phyloP scores from a whole-genome alignment of 92 coral and sea anemone species.

The Meandrina meandrites region DNA sequence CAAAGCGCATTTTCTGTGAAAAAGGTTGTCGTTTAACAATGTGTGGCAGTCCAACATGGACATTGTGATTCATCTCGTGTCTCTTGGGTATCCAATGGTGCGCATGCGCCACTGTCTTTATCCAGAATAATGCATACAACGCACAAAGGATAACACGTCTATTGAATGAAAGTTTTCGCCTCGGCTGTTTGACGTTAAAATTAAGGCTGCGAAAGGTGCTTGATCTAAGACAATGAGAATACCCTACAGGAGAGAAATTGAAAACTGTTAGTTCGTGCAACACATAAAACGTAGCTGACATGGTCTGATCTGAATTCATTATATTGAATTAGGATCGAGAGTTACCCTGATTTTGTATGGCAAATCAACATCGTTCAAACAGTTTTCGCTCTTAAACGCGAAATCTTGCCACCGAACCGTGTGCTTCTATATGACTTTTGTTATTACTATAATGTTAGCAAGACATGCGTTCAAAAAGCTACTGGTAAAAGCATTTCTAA shows the following conservation, averaged over 20 bases:
- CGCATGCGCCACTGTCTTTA: constrained; percentile 57
- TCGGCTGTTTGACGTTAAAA: not conserved
- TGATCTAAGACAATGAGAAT: not conserved
- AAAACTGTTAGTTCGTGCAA: not conserved
- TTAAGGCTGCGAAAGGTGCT: not conserved
- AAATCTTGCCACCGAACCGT: not conserved
- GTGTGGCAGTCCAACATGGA: constrained; percentile 76
- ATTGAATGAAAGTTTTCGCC: not conserved
- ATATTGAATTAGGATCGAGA: too few relatives aligned
- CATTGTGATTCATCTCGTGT: constrained; percentile 93
- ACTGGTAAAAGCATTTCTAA: not conserved
- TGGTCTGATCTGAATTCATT: not conserved
- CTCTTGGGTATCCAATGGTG: constrained; percentile 92
- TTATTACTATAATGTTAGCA: not conserved
- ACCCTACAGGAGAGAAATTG: constrained; percentile 6
- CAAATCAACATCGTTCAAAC: not conserved
- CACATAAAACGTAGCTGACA: not conserved
- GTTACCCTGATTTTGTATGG: not conserved
- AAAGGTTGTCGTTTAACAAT: constrained; percentile 62
- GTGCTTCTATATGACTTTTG: not conserved
- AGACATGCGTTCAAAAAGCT: too few relatives aligned
- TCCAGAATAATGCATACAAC: constrained; percentile 26
- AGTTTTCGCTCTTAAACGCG: not conserved
- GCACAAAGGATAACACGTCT: constrained; percentile 23
- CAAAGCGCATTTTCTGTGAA: constrained; percentile 89